A percentile compares a stretch with the other conserved stretches of the same genome.
These are phyloP conservation scores for Dipodomys ordii DNA, from an alignment of 2,113 vertebrate species.

Conservation along the genomic window DNA sequence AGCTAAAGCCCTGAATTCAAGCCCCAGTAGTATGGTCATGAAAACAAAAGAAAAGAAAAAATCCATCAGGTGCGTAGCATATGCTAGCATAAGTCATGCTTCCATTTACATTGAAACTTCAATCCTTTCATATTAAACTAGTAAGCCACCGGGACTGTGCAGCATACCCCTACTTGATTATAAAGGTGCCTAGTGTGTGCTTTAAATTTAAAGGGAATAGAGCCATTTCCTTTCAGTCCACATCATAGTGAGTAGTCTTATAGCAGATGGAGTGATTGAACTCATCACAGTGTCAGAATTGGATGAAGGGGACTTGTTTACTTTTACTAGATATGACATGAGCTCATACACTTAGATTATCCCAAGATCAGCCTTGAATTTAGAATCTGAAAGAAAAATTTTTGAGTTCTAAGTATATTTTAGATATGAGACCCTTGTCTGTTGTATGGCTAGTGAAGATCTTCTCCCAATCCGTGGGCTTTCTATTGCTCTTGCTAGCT, in stretches of 20 bases:
- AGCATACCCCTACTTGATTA: conserved; percentile 6
- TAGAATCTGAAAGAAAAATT: conserved; percentile 52
- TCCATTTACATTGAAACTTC: conserved; percentile 61
- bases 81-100: conserved; percentile 32
- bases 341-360: conserved; percentile 38
- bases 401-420: too few species aligned
- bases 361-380: conserved; percentile 51
- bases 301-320: conserved; percentile 20
- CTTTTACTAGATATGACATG: conserved; percentile 15
- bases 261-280: conserved; percentile 22
- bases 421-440: too few species aligned
- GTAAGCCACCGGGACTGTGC: background rate
- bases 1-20: too few species aligned
- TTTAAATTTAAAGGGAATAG: conserved; percentile 52
- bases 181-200: conserved; percentile 35
- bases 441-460: too few species aligned
- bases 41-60: too few species aligned
- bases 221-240: background rate
- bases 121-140: conserved; percentile 24
- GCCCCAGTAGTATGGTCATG: too few species aligned
- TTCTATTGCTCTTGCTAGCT: too few species aligned
- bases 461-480: too few species aligned
- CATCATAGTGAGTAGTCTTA: background rate
- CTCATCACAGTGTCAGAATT: background rate
- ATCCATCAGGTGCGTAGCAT: background rate